These are phyloP conservation scores for Meghimatium bilineatum DNA, from an alignment of 2,888 invertebrate genomes.

Conservation along the genomic window DNA sequence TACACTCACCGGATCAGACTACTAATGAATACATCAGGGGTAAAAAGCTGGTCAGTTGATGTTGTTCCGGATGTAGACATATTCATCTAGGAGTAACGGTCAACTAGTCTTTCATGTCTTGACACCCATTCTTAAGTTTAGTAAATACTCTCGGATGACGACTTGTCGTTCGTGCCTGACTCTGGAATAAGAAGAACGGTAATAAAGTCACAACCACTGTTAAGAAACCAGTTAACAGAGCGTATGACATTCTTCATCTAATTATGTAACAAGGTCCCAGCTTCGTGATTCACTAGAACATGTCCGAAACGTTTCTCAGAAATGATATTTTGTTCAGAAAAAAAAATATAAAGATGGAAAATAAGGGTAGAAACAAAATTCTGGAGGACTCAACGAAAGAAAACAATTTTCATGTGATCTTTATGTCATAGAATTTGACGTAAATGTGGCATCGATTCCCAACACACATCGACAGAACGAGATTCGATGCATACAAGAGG, in stretches of 20 bases:
- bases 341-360: not conserved
- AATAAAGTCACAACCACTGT: no score
- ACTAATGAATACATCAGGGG: not conserved
- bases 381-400: not conserved
- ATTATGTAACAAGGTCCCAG: not conserved
- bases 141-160: not conserved
- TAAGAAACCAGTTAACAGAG: not conserved
- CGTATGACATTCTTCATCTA: constrained; percentile 4
- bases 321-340: not conserved
- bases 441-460: constrained; percentile 36
- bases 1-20: not conserved
- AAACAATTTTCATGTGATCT: constrained; percentile 13
- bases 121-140: constrained; percentile 1
- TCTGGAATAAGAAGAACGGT: constrained; percentile 4
- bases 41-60: not conserved
- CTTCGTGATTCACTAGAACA: not conserved
- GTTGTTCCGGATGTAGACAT: not conserved
- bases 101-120: not conserved
- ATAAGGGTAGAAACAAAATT: not conserved
- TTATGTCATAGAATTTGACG: constrained; percentile 28
- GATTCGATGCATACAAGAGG: constrained; percentile 38
- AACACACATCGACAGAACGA: constrained; percentile 32
- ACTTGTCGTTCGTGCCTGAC: not conserved
- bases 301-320: not conserved
- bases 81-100: constrained; percentile 11